phyloP scores from a whole-genome alignment of 2,888 invertebrate genomes.

The Tenthredo notha region DNA sequence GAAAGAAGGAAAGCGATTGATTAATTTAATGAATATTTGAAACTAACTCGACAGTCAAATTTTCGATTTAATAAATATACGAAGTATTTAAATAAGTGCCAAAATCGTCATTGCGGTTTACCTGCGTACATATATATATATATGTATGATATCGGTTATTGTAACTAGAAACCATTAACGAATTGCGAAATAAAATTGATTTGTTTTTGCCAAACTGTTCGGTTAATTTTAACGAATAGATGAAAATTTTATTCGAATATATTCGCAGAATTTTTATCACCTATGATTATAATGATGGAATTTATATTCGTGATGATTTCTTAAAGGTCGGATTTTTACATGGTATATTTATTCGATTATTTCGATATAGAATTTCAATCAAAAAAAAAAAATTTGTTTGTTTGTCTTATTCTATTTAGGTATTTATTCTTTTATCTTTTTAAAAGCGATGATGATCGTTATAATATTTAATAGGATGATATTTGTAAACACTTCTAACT shows the following conservation, averaged over 20 bases:
- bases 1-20: background rate
- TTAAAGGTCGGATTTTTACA: background rate
- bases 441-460: no score
- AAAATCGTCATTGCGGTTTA: conserved; percentile 3
- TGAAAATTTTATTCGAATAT: background rate
- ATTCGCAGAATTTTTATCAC: background rate
- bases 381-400: no score
- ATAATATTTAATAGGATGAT: background rate
- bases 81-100: background rate
- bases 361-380: background rate
- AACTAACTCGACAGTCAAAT: background rate
- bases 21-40: background rate
- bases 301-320: background rate
- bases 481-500: background rate
- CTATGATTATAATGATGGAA: background rate
- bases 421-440: no score
- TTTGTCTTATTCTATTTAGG: background rate
- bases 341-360: background rate
- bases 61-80: background rate
- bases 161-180: background rate
- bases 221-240: background rate
- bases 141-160: background rate
- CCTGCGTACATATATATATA: background rate
- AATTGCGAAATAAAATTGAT: conserved; percentile 4
- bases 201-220: background rate